Percentiles rank a stretch among this genome's conserved stretches.
phyloP scores from a whole-genome alignment of 1,140 invertebrate species.

The Cepaea nemoralis region DNA sequence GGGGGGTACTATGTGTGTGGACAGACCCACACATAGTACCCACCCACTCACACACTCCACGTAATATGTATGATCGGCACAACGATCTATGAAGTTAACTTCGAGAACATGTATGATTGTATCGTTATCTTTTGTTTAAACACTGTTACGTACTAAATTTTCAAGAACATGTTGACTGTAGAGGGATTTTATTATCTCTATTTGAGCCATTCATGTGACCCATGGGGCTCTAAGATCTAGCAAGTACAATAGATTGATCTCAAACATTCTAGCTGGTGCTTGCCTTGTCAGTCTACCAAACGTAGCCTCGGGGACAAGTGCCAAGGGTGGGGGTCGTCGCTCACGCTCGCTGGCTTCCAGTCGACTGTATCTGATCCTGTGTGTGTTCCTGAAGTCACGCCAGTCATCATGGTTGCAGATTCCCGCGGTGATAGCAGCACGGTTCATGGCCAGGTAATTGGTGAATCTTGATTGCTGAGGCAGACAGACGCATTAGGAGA shows the following conservation, averaged over 20 bases:
- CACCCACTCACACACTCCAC: too few relatives aligned
- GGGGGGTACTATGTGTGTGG: too few relatives aligned
- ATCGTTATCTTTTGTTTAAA: too few relatives aligned
- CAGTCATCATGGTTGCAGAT: neutral
- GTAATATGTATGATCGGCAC: too few relatives aligned
- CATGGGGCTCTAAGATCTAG: neutral
- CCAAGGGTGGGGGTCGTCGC: neutral
- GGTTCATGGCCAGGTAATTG: slow-evolving; percentile 18
- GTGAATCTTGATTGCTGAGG: neutral
- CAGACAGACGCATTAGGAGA: too few relatives aligned
- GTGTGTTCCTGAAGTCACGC: slow-evolving; percentile 29
- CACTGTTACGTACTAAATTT: too few relatives aligned
- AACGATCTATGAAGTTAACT: too few relatives aligned
- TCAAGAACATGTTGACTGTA: too few relatives aligned
- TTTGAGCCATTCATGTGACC: neutral
- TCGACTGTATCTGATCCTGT: neutral
- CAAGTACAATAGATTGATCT: neutral
- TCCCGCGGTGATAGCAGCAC: slow-evolving; percentile 3
- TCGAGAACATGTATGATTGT: too few relatives aligned
- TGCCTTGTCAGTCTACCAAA: slow-evolving; percentile 4
- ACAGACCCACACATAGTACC: too few relatives aligned
- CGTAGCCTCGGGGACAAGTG: neutral
- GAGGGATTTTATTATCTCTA: too few relatives aligned
- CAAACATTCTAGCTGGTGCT: neutral
- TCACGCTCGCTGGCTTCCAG: neutral